These are phyloP conservation scores for Megalonaias nervosa DNA, from an alignment of 1,140 invertebrate genomes.

Conservation along the genomic window DNA sequence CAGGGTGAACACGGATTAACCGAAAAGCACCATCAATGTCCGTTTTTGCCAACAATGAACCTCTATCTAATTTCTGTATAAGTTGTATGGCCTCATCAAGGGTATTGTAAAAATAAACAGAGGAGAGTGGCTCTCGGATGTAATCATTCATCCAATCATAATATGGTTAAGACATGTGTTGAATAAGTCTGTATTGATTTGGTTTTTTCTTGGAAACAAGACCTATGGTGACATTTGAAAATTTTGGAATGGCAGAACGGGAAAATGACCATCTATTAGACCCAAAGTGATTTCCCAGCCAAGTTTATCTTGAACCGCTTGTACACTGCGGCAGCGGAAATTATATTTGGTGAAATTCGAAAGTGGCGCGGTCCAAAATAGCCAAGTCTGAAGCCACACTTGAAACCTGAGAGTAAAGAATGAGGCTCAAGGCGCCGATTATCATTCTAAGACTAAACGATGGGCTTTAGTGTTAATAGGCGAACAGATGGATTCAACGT, in stretches of 20 bases:
- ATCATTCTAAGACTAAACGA: too few species aligned
- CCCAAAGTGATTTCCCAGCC: neutral
- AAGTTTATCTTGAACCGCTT: neutral
- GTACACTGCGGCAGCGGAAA: neutral
- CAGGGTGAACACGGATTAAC: neutral
- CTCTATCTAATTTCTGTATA: neutral
- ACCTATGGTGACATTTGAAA: slow-evolving; percentile 15
- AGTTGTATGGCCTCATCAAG: neutral
- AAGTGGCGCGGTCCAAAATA: too few species aligned
- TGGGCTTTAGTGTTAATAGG: too few species aligned
- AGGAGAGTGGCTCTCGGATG: neutral
- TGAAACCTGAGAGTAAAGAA: too few species aligned
- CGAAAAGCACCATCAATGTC: slow-evolving; percentile 20
- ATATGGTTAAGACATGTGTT: slow-evolving; percentile 28
- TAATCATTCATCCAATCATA: slow-evolving; percentile 17
- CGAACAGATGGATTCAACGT: too few species aligned
- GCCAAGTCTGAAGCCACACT: too few species aligned
- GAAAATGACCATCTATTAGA: neutral
- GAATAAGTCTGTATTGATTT: slow-evolving; percentile 30
- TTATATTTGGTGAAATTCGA: too few species aligned
- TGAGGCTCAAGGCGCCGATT: too few species aligned
- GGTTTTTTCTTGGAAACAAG: slow-evolving; percentile 19
- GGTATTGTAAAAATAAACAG: slow-evolving; percentile 9
- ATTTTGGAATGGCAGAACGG: neutral
- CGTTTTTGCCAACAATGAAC: slow-evolving; percentile 22